A percentile compares a stretch with the other conserved stretches of the same genome.
Evolutionary conservation across 1,140 invertebrate genomes (phyloP).

Genomic region (Caenorhabditis latens): DNA sequence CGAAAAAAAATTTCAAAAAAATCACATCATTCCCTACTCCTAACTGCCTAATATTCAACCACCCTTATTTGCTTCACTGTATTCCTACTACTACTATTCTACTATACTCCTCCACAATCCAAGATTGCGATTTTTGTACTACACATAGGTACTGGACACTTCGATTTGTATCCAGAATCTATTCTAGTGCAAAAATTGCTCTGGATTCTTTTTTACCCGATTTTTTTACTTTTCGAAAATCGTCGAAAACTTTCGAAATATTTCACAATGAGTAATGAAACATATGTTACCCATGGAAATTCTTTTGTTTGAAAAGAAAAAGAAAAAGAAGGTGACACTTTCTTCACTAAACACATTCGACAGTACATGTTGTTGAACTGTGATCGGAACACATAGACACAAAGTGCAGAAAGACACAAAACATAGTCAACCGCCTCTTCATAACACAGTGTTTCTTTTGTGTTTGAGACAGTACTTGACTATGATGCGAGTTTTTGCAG

Average conservation of each 20-base stretch:
- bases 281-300: not conserved
- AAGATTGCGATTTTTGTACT: slow-evolving; percentile 37
- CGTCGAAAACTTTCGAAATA: not conserved
- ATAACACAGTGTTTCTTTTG: not conserved
- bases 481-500: no score
- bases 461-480: not conserved
- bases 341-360: not conserved
- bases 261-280: slow-evolving; percentile 1
- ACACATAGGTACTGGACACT: slow-evolving; percentile 51
- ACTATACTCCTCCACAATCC: not conserved
- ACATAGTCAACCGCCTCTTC: not conserved
- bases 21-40: no score
- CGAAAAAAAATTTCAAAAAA: not conserved
- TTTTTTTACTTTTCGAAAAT: not conserved
- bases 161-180: not conserved
- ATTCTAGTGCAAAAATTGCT: slow-evolving; percentile 33
- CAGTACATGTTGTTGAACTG: slow-evolving; percentile 7
- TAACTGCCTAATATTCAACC: no score
- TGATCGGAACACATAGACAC: not conserved
- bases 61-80: no score
- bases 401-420: slow-evolving; percentile 13
- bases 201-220: not conserved
- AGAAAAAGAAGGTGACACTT: not conserved
- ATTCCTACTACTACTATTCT: not conserved
- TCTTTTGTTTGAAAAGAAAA: not conserved